Conservation (phyloP, 2,888 invertebrate genomes). For the Trachelus stipa region DNA sequence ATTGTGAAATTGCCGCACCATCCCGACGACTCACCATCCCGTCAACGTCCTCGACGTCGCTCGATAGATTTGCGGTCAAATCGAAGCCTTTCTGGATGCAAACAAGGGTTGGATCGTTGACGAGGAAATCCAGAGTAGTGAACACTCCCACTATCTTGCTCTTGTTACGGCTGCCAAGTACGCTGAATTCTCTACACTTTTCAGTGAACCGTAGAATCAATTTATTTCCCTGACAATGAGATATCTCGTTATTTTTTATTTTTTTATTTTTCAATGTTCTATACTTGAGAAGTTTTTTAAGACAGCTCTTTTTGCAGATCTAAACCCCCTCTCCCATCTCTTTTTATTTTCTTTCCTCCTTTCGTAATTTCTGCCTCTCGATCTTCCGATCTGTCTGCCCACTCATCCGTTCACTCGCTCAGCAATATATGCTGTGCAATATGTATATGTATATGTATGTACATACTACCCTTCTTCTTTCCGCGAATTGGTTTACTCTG, state of each 20-base stretch:
- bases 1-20: not conserved
- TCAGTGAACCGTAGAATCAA: not conserved
- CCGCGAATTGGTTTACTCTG: slow-evolving; percentile 5
- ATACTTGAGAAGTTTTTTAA: not conserved
- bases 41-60: not conserved
- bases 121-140: not conserved
- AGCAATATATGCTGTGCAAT: not conserved
- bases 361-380: not conserved
- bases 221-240: not conserved
- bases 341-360: not conserved
- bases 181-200: not conserved
- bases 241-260: not conserved
- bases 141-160: not conserved
- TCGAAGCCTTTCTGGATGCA: not conserved
- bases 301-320: not conserved
- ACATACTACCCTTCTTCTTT: not conserved
- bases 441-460: not conserved
- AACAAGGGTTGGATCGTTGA: not conserved
- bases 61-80: not conserved
- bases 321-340: not conserved
- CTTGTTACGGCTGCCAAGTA: not conserved
- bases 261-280: not conserved
- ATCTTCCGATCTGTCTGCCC: not conserved
- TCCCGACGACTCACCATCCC: not conserved
- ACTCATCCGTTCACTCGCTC: not conserved